phyloP scores from a whole-genome alignment of 2,888 invertebrate genomes.

The Drosophila glabriapex region DNA sequence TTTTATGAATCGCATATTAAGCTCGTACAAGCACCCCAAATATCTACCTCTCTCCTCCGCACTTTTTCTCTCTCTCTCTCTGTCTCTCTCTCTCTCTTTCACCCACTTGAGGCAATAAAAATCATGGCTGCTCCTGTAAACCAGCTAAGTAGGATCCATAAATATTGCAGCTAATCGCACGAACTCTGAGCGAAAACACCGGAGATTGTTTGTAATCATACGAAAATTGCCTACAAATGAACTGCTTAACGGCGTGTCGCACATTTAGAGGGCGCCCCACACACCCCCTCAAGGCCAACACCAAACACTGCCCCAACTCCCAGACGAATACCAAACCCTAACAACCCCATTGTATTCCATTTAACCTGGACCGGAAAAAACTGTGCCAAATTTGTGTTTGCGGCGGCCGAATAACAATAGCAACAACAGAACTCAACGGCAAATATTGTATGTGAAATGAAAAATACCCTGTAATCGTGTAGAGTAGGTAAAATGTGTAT shows the following conservation, averaged over 20 bases:
- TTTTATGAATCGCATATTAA: conserved; percentile 44
- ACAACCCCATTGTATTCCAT: conserved; percentile 56
- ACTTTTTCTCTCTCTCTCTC: neutral
- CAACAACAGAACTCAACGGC: neutral
- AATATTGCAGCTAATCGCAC: conserved; percentile 72
- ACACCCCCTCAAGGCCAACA: neutral
- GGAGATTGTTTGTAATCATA: conserved; percentile 71
- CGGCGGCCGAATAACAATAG: conserved; percentile 16
- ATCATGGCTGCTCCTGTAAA: conserved; percentile 61
- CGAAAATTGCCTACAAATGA: conserved; percentile 82
- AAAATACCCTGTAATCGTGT: conserved; percentile 35
- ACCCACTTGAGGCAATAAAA: conserved; percentile 58
- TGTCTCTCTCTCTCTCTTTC: neutral
- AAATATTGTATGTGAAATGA: accelerated
- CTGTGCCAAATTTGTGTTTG: conserved; percentile 66
- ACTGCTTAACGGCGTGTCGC: conserved; percentile 81
- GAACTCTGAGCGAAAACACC: conserved; percentile 38
- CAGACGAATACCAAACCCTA: neutral
- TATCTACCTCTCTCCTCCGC: neutral
- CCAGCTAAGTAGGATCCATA: conserved; percentile 61
- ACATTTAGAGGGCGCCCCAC: conserved; percentile 49
- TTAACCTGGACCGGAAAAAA: conserved; percentile 59
- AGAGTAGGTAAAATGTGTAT: neutral
- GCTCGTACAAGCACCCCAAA: conserved; percentile 20
- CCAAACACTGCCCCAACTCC: neutral